Percentiles rank a stretch among this genome's conserved stretches.
These are phyloP conservation scores for Rotaria macrura DNA, from an alignment of 2,888 invertebrate species.

Conservation along the genomic window DNA sequence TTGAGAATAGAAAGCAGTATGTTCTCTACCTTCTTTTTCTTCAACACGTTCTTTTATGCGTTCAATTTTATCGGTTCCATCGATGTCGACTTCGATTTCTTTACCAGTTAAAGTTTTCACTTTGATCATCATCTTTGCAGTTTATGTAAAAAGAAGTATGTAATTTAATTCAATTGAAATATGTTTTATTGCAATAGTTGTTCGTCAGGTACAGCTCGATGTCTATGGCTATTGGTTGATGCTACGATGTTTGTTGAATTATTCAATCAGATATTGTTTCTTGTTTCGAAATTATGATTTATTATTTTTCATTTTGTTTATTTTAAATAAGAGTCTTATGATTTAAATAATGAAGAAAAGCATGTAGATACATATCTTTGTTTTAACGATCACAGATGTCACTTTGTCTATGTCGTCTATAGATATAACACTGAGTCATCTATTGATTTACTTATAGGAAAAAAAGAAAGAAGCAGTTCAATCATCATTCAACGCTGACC, in stretches of 20 bases:
- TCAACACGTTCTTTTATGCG: constrained; percentile 96
- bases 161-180: background rate
- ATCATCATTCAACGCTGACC: too few species aligned
- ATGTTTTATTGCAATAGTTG: background rate
- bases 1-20: background rate
- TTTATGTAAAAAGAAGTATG: background rate
- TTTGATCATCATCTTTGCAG: constrained; percentile 38
- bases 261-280: background rate
- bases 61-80: constrained; percentile 93
- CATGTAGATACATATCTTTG: too few species aligned
- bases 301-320: background rate
- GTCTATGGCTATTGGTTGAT: background rate
- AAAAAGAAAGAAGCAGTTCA: too few species aligned
- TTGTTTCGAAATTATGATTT: background rate
- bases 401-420: too few species aligned
- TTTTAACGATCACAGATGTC: too few species aligned
- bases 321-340: background rate
- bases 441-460: too few species aligned
- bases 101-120: constrained; percentile 49
- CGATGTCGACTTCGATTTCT: constrained; percentile 95
- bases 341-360: background rate
- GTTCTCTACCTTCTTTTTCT: constrained; percentile 75
- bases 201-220: background rate
- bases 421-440: too few species aligned
- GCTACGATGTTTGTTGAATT: background rate